Evolutionary conservation across 1,140 invertebrate species (phyloP).

Genomic region (Neodiprion pinetum): DNA sequence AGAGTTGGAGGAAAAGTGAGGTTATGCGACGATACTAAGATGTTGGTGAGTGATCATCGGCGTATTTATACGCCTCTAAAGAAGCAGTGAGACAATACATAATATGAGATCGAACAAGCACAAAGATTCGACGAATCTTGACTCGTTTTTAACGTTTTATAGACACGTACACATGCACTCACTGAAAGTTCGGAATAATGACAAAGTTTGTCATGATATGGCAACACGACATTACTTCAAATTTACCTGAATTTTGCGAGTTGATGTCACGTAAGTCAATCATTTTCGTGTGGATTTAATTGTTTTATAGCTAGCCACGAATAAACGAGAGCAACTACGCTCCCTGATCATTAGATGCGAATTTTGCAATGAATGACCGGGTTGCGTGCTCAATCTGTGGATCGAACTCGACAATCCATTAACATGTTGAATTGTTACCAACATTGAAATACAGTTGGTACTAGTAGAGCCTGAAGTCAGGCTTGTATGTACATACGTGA

Average conservation of each 20-base stretch:
- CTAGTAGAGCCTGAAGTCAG: no score
- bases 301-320: not conserved
- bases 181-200: no score
- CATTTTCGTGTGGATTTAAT: constrained; percentile 37
- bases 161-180: no score
- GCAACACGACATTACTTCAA: not conserved
- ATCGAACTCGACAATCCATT: not conserved
- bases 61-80: no score
- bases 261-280: constrained; percentile 44
- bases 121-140: no score
- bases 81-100: no score
- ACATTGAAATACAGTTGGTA: not conserved
- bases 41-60: no score
- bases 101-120: no score
- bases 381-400: not conserved
- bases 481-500: no score
- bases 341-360: constrained; percentile 1
- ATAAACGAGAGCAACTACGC: not conserved
- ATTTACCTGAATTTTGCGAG: constrained; percentile 8
- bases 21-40: not conserved
- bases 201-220: no score
- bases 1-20: not conserved
- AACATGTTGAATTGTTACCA: no score
- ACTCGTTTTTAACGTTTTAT: no score
- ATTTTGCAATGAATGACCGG: not conserved